Percentiles rank a stretch among this genome's conserved stretches.
These are phyloP conservation scores for Clistopyga incitator DNA, from an alignment of 2,888 invertebrate genomes.

Conservation along the genomic window DNA sequence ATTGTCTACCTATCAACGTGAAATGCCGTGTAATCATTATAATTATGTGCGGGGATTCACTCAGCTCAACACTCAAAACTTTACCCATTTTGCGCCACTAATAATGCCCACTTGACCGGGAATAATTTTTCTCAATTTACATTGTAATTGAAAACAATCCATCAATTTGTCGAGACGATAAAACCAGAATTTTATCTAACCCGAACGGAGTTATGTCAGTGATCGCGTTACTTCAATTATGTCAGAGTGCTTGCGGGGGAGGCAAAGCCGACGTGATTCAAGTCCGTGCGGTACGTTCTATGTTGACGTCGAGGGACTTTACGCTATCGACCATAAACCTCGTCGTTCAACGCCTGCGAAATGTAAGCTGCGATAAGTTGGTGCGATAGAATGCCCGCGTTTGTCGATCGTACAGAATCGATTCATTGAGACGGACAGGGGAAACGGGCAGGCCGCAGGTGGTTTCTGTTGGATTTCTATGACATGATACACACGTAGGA, in stretches of 20 bases:
- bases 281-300: not conserved
- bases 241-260: conserved; percentile 20
- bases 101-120: no score
- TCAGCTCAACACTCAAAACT: not conserved
- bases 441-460: not conserved
- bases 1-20: not conserved
- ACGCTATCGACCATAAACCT: conserved; percentile 74
- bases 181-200: not conserved
- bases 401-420: conserved; percentile 44
- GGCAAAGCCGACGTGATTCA: conserved; percentile 8
- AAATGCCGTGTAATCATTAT: conserved; percentile 4
- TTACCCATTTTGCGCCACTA: not conserved
- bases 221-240: conserved; percentile 44
- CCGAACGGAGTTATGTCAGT: not conserved
- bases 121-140: not conserved
- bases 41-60: not conserved
- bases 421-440: conserved; percentile 23
- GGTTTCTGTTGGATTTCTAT: conserved; percentile 12
- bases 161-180: not conserved
- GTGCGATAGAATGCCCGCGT: conserved; percentile 63
- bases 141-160: not conserved
- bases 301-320: conserved; percentile 69
- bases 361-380: conserved; percentile 76
- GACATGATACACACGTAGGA: not conserved
- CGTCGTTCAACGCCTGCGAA: conserved; percentile 73